A percentile compares a stretch with the other conserved stretches of the same genome.
Conservation (phyloP, 1,140 invertebrate genomes). For the Zaprionus lachaisei region DNA sequence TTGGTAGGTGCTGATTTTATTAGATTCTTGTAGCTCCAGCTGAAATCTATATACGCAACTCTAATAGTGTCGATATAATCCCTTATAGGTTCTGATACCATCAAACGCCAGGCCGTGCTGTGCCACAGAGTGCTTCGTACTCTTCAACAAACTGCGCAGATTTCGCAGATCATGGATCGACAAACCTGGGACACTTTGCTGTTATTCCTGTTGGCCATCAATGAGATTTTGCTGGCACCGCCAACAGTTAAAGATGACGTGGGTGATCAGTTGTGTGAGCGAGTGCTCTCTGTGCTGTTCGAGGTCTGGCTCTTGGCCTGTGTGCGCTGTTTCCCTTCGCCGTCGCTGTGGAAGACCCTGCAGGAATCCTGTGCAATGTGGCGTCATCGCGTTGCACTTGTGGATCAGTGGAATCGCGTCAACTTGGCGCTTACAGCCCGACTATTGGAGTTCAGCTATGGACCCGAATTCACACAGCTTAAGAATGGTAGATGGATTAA, state of each 20-base stretch:
- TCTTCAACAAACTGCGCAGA: slow-evolving; percentile 93
- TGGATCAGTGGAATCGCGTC: slow-evolving; percentile 98
- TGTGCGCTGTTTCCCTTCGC: slow-evolving; percentile 93
- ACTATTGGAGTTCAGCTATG: slow-evolving; percentile 95
- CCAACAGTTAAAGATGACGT: slow-evolving; percentile 97
- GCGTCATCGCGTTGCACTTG: slow-evolving; percentile 95
- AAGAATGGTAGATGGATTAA: slow-evolving; percentile 89
- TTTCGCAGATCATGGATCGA: slow-evolving; percentile 90
- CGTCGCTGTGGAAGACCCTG: slow-evolving; percentile 97
- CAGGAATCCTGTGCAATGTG: slow-evolving; percentile 96
- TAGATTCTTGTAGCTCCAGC: background rate
- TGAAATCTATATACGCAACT: background rate
- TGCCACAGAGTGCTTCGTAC: slow-evolving; percentile 97
- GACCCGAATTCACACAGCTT: slow-evolving; percentile 93
- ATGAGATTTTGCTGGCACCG: slow-evolving; percentile 95
- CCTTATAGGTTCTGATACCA: slow-evolving; percentile 91
- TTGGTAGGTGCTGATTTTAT: slow-evolving; percentile 87
- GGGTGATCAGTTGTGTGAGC: slow-evolving; percentile 96
- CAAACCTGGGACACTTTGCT: slow-evolving; percentile 97
- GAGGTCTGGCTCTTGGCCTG: slow-evolving; percentile 98
- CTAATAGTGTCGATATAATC: slow-evolving; percentile 4
- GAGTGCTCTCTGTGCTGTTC: slow-evolving; percentile 96
- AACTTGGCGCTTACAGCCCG: slow-evolving; percentile 94
- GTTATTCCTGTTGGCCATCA: slow-evolving; percentile 96
- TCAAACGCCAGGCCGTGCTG: slow-evolving; percentile 96